These are phyloP conservation scores for Diarsia brunnea DNA, from an alignment of 2,888 invertebrate species.

Conservation along the genomic window DNA sequence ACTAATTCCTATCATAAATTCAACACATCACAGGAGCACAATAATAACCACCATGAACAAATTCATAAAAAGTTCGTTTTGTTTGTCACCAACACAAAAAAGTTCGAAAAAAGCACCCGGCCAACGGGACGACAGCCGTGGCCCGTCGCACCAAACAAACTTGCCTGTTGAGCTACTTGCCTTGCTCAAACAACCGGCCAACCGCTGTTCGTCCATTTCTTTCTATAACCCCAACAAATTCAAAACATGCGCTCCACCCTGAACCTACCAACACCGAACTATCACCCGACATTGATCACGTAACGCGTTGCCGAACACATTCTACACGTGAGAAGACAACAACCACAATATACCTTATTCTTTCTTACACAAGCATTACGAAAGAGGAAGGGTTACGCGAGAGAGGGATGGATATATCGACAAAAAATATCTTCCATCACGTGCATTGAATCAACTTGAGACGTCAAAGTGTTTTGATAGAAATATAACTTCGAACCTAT, in stretches of 20 bases:
- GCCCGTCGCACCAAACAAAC: constrained; percentile 85
- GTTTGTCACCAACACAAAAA: constrained; percentile 76
- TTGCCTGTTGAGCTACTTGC: constrained; percentile 72
- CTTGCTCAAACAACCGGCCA: constrained; percentile 70
- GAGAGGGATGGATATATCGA: constrained; percentile 71
- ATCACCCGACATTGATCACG: constrained; percentile 71
- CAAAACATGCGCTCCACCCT: constrained; percentile 66
- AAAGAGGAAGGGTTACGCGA: constrained; percentile 61
- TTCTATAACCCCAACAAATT: constrained; percentile 79
- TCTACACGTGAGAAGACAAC: constrained; percentile 73
- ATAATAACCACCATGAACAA: constrained; percentile 80
- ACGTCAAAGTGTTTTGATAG: constrained; percentile 43
- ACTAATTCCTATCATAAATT: constrained; percentile 76
- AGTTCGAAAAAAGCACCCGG: constrained; percentile 82
- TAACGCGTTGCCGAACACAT: constrained; percentile 76
- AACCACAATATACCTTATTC: constrained; percentile 67
- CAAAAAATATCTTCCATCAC: constrained; percentile 73
- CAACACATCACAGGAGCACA: constrained; percentile 73
- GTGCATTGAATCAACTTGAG: constrained; percentile 73
- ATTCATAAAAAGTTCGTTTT: constrained; percentile 76
- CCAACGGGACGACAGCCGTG: constrained; percentile 82
- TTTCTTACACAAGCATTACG: constrained; percentile 49
- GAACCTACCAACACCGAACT: constrained; percentile 60
- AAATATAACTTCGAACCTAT: constrained; percentile 59
- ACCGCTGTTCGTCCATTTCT: constrained; percentile 77